phyloP scores from a whole-genome alignment of 2,888 invertebrate genomes.

The Aporophyla nigra region DNA sequence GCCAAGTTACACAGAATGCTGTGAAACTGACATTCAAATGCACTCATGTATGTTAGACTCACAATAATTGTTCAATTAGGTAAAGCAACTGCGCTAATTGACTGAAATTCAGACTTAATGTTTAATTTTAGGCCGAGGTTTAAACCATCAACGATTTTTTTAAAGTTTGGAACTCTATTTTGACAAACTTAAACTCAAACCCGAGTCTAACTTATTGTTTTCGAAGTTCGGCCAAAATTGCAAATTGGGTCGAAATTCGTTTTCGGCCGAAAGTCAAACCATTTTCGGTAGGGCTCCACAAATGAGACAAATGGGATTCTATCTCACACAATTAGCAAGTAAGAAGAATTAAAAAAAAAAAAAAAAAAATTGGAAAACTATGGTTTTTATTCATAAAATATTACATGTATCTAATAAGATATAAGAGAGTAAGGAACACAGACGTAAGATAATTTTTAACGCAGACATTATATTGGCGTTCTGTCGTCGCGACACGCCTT shows the following conservation, averaged over 20 bases:
- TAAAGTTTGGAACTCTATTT: not conserved
- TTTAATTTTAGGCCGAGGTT: not conserved
- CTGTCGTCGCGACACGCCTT: not conserved
- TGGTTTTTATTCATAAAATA: not conserved
- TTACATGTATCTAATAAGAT: not conserved
- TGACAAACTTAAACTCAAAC: not conserved
- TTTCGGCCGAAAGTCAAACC: no score
- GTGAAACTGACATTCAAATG: not conserved
- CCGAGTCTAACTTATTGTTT: not conserved
- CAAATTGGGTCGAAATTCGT: no score
- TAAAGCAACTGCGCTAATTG: not conserved
- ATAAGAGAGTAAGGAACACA: not conserved
- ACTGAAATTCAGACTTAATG: not conserved
- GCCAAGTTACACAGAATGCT: slow-evolving; percentile 3
- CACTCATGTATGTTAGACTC: not conserved
- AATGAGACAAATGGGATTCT: no score
- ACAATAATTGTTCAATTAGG: not conserved
- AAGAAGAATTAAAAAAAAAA: no score
- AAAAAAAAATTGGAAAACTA: not conserved
- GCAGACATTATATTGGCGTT: not conserved
- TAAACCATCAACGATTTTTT: not conserved
- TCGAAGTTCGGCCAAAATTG: no score
- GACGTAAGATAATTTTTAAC: not conserved
- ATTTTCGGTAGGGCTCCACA: no score
- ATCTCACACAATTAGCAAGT: no score